Percentiles rank a stretch among this genome's conserved stretches.
Conservation (phyloP, 2,888 invertebrate species). For the Heliconius charithonia region DNA sequence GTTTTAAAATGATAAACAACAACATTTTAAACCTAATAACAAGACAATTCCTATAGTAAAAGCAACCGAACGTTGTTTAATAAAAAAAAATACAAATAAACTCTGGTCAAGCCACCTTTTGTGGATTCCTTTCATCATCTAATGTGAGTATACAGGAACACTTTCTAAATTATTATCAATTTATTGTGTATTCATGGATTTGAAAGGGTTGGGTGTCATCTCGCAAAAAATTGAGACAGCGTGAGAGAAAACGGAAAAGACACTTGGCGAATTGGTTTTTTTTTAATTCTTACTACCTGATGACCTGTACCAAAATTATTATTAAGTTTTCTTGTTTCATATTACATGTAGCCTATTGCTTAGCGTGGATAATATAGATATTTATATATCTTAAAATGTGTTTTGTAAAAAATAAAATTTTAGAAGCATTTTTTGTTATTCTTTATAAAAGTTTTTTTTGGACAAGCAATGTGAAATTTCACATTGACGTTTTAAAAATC, state of each 20-base stretch:
- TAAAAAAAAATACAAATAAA: slow-evolving; percentile 57
- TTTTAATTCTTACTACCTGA: slow-evolving; percentile 20
- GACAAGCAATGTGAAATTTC: too few species aligned
- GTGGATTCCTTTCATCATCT: slow-evolving; percentile 60
- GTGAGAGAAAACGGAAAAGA: slow-evolving; percentile 64
- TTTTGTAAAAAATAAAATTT: too few species aligned
- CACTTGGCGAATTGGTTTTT: slow-evolving; percentile 42
- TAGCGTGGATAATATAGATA: background rate
- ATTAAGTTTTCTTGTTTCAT: background rate
- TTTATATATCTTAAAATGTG: background rate
- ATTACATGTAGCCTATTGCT: background rate
- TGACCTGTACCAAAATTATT: background rate
- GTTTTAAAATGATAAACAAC: too few species aligned
- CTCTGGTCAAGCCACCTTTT: slow-evolving; percentile 80
- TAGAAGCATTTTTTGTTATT: too few species aligned
- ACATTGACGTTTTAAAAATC: background rate
- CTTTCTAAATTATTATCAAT: slow-evolving; percentile 18
- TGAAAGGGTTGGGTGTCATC: slow-evolving; percentile 77
- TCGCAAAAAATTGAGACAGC: slow-evolving; percentile 72
- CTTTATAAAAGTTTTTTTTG: too few species aligned
- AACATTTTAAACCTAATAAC: background rate
- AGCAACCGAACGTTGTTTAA: background rate
- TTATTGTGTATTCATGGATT: slow-evolving; percentile 49
- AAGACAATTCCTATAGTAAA: background rate
- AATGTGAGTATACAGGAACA: slow-evolving; percentile 44